phyloP scores from a whole-genome alignment of 2,113 vertebrate genomes.

The Numida meleagris region DNA sequence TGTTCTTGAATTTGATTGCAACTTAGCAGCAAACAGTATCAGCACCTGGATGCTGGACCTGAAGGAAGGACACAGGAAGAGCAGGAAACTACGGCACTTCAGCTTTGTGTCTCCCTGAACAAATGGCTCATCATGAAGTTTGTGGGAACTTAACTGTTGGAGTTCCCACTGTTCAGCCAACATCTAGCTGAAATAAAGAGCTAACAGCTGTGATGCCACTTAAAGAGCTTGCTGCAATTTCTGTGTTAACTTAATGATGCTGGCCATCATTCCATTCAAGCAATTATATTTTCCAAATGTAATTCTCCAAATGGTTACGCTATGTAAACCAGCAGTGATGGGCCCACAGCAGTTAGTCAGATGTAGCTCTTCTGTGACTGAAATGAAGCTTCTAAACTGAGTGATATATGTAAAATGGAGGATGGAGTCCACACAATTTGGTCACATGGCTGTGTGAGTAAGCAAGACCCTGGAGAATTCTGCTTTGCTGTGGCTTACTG shows the following conservation, averaged over 20 bases:
- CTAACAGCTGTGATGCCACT: neutral
- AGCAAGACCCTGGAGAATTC: neutral
- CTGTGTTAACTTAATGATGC: neutral
- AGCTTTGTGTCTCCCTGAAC: neutral
- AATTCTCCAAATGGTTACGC: neutral
- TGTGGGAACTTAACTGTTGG: neutral
- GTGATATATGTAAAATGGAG: neutral
- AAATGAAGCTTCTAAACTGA: neutral
- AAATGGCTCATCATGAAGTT: neutral
- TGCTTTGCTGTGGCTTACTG: neutral
- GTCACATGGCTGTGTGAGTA: neutral
- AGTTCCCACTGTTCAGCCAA: neutral
- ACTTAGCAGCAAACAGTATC: neutral
- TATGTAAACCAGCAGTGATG: neutral
- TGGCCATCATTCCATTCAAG: neutral
- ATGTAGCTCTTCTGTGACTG: neutral
- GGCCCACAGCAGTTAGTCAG: neutral
- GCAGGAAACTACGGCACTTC: neutral
- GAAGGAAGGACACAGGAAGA: neutral
- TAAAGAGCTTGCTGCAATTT: neutral
- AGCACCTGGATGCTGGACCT: neutral
- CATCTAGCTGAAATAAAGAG: neutral
- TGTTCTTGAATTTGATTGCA: neutral
- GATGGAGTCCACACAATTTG: neutral
- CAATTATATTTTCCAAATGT: neutral